phyloP scores from a whole-genome alignment of 2,888 invertebrate species.

The Cosmia pyralina region DNA sequence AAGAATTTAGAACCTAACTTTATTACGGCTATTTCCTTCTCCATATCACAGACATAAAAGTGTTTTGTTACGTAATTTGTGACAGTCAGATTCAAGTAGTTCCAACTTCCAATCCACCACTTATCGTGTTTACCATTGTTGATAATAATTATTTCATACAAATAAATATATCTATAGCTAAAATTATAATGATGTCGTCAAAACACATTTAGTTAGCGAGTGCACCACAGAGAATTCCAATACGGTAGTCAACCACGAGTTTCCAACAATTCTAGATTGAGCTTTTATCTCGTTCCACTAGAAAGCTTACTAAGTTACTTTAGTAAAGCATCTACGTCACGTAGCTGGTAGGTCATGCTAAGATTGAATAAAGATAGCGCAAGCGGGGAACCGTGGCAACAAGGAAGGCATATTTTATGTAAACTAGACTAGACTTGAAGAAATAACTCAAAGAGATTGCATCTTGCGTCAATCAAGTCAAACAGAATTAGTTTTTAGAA shows the following conservation, averaged over 20 bases:
- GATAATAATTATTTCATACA: neutral
- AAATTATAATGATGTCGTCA: neutral
- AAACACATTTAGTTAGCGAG: neutral
- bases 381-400: conserved; percentile 53
- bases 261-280: conserved; percentile 40
- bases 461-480: conserved; percentile 40
- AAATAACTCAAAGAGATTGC: conserved; percentile 47
- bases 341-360: conserved; percentile 55
- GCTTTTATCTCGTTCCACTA: conserved; percentile 37
- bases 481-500: conserved; percentile 7
- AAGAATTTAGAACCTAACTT: no score
- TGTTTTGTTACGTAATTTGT: conserved; percentile 7
- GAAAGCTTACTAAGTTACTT: conserved; percentile 41
- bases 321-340: conserved; percentile 48
- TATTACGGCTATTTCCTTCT: no score
- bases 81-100: neutral
- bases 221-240: neutral
- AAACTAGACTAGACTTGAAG: conserved; percentile 60
- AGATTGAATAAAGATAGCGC: conserved; percentile 63
- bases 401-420: conserved; percentile 70
- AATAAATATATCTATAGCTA: neutral
- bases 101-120: conserved; percentile 2
- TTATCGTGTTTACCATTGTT: neutral
- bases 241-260: conserved; percentile 12
- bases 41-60: neutral